Evolutionary conservation across 2,797 vertebrate species (phyloP).

Genomic region (Mionectes olivaceus): DNA sequence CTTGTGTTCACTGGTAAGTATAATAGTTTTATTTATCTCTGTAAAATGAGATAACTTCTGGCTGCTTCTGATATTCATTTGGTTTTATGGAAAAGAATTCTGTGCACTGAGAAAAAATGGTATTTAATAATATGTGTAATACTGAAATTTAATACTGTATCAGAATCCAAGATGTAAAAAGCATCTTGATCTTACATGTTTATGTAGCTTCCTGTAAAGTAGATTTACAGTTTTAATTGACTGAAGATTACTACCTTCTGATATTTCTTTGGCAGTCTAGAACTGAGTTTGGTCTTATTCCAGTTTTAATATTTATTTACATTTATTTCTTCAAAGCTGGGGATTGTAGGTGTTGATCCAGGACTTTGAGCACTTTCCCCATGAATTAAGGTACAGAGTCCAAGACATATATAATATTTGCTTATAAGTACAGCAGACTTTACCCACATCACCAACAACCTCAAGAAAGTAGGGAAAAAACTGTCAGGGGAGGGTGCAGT

Average conservation of each 20-base stretch:
- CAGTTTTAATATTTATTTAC: background rate
- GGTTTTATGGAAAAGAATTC: background rate
- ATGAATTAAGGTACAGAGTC: background rate
- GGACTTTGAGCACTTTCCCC: background rate
- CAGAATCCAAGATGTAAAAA: background rate
- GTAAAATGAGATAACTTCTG: background rate
- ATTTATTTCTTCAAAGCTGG: background rate
- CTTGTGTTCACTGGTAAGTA: background rate
- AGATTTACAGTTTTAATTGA: conserved; percentile 2
- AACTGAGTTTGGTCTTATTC: background rate
- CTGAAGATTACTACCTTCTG: background rate
- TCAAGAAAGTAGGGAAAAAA: background rate
- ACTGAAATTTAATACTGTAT: background rate
- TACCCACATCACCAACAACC: background rate
- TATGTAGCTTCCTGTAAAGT: background rate
- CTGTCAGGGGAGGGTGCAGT: fast-evolving
- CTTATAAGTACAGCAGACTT: background rate
- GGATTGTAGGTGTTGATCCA: background rate
- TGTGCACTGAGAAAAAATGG: background rate
- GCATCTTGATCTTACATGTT: background rate
- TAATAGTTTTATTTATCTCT: background rate
- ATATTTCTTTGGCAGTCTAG: background rate
- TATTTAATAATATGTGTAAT: background rate
- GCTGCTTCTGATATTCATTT: background rate
- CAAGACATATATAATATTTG: background rate